Base-by-base conservation (phyloP, 1,140 invertebrate genomes). In the Brachionus rubens region DNA sequence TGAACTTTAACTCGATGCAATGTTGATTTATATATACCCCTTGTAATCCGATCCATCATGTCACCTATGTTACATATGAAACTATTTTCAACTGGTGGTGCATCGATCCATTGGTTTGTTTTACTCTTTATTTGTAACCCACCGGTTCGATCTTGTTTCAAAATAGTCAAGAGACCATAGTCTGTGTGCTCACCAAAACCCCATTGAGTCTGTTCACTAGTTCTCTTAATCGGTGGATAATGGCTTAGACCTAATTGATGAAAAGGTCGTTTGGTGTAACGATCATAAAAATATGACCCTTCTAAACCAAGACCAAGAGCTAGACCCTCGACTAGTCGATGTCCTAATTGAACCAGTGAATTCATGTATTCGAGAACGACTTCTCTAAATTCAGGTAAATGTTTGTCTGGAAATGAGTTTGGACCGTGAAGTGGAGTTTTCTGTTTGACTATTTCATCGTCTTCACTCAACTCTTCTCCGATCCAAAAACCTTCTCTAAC, bases 11-110 rank as follows among this genome's bases (percentile, higher is more conserved):
- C 68, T 40, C 68, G 24, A 54, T 72, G 68, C 26, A 43, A 28
- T n/a, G 68, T 72, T 14, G 68, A 72, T 54, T 48, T 47, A 40
- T 72, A 72, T n/a, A 48, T 10, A 16, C 68, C 68, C 12, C 47
- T 87, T 9, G 91, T 92, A 91, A 91, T 92, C 36, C 87, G 86
- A 50, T 90, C 89, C 43, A 93, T 82, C 54, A 92, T 86, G 80
- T 92, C 90, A 21, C 91, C 91, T 21, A 89, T 88, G 79, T 91
- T 91, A 30, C 92, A 87, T 19, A 92, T 83, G 77, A 92, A 89
- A 9, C 91, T 89, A 33, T 90, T 90, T 0, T 90, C 90, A 33
- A 92, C 85, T 80, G 92, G 90, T 0, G 90, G 89, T 0, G 91
- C 91, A 28, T 88, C 86, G 78, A 89, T 86, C 90, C 91, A 93